Conservation (phyloP, 1,140 invertebrate genomes). For the Orchestia grillus region DNA sequence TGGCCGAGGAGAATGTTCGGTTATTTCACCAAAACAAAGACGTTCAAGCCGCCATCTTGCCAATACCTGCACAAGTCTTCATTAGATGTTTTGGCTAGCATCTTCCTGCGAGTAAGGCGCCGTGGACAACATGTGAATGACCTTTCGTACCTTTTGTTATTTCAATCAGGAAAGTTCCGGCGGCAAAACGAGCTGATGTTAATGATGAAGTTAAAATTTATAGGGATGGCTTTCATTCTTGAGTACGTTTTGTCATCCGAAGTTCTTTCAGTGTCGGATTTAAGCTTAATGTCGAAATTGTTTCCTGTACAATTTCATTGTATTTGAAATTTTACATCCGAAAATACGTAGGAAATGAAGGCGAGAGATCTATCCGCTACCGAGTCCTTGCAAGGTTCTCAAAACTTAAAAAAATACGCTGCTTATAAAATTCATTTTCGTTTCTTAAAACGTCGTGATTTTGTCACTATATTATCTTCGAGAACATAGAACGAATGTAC, state of each 20-base stretch:
- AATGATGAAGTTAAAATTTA: neutral
- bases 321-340: neutral
- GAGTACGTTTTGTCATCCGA: neutral
- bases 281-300: neutral
- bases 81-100: slow-evolving; percentile 57
- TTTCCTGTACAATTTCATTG: neutral
- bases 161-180: neutral
- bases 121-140: neutral
- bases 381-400: neutral
- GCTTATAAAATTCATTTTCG: neutral
- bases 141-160: neutral
- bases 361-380: neutral
- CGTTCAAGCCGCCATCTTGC: slow-evolving; percentile 1
- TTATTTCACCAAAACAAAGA: neutral
- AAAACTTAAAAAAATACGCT: neutral
- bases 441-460: neutral
- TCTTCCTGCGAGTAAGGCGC: neutral
- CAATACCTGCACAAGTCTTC: slow-evolving; percentile 58
- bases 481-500: neutral
- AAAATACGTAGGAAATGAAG: neutral
- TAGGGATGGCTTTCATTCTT: neutral
- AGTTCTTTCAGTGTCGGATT: neutral
- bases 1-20: neutral
- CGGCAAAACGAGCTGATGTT: neutral
- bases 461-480: neutral